These are phyloP conservation scores for Drosophila lacteicornis DNA, from an alignment of 1,140 invertebrate species.

Conservation along the genomic window DNA sequence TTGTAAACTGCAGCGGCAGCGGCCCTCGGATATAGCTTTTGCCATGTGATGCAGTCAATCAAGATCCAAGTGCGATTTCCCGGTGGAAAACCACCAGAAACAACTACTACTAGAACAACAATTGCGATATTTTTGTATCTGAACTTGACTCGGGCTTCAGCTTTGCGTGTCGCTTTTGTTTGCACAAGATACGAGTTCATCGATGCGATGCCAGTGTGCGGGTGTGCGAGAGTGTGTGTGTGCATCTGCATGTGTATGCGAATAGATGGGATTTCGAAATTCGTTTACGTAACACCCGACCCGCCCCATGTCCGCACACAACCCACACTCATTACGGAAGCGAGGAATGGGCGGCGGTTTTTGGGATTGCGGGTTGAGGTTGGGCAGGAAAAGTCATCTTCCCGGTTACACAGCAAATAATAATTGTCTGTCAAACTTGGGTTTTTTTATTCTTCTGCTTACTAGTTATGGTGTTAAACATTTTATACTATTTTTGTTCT, in stretches of 20 bases:
- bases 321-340: constrained; percentile 26
- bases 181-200: constrained; percentile 54
- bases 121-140: constrained; percentile 54
- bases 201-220: constrained; percentile 23
- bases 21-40: constrained; percentile 20
- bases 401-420: constrained; percentile 23
- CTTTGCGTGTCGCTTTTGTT: constrained; percentile 68
- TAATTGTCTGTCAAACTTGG: not conserved
- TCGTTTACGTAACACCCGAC: constrained; percentile 63
- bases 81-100: constrained; percentile 43
- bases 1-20: constrained; percentile 47
- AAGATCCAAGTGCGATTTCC: constrained; percentile 51
- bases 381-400: constrained; percentile 37
- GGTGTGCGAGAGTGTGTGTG: constrained; percentile 1
- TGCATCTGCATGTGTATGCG: constrained; percentile 23
- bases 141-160: constrained; percentile 63
- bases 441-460: not conserved
- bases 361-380: constrained; percentile 7
- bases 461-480: too few species aligned
- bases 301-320: constrained; percentile 13
- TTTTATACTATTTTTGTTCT: too few species aligned
- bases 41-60: constrained; percentile 57
- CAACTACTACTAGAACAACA: constrained; percentile 23
- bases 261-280: constrained; percentile 66
- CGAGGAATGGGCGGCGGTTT: constrained; percentile 32